Percentiles rank a stretch among this genome's conserved stretches.
Conservation (phyloP, 2,888 invertebrate genomes). For the Adelphocoris suturalis region DNA sequence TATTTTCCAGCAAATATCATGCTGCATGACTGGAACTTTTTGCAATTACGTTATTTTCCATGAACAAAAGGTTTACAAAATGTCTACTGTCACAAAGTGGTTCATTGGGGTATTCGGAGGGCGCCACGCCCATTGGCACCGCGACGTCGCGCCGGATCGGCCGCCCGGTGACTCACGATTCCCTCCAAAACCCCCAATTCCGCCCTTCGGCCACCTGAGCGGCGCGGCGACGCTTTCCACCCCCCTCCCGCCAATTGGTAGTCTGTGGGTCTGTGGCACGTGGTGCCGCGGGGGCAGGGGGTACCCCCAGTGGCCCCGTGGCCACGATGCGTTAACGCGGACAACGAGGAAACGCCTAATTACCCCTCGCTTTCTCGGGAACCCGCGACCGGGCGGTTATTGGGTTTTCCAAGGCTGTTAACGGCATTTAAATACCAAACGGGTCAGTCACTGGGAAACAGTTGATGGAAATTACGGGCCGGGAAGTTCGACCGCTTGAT, state of each 20-base stretch:
- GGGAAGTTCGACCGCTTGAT: too few species aligned
- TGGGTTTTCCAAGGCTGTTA: background rate
- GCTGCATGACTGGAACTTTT: too few species aligned
- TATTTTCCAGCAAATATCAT: too few species aligned
- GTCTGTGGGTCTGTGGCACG: too few species aligned
- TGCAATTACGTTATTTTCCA: too few species aligned
- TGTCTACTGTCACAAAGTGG: background rate
- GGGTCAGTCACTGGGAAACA: background rate
- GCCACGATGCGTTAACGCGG: background rate
- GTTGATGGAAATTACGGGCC: too few species aligned
- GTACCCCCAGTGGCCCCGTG: background rate
- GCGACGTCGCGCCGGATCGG: background rate
- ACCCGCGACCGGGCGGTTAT: background rate
- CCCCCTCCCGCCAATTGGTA: background rate
- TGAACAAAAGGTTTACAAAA: too few species aligned
- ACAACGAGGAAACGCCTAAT: slow-evolving; percentile 32
- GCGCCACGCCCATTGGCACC: slow-evolving; percentile 26
- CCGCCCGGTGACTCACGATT: slow-evolving; percentile 16
- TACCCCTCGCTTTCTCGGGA: slow-evolving; percentile 15
- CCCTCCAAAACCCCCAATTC: slow-evolving; percentile 5
- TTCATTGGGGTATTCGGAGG: slow-evolving; percentile 9
- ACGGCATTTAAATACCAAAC: slow-evolving; percentile 18
- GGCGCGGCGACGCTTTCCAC: background rate
- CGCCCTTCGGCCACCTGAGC: background rate
- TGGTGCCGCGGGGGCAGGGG: background rate